Base-by-base conservation (phyloP, 2,888 invertebrate genomes). In the Epinotia ramella region DNA sequence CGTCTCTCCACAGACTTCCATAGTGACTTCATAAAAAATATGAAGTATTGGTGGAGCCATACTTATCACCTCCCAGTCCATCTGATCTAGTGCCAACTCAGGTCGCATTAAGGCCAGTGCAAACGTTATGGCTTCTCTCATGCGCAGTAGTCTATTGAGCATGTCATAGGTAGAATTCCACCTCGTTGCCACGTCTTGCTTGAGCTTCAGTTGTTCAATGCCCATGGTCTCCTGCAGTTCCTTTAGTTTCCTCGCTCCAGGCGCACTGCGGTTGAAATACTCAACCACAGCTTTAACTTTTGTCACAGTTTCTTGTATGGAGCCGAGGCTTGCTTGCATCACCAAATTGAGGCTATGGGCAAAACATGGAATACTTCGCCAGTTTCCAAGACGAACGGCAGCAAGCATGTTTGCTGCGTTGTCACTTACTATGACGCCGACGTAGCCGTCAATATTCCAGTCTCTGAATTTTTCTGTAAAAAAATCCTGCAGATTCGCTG, bases 371-470 rank as follows among this genome's bases (percentile, higher is more conserved):
- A 65, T 46, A 65, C 46, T 46, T 65, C 46, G n/a, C 65, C 65
- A 65, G 3, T 46, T n/a, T 16, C 65, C 65, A 9, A 65, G 46
- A 20, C 65, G 65, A 49, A 65, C 24, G 1, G 65, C 65, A 65
- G 46, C 65, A 12, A 65, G 65, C 65, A 65, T 65, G 46, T 65
- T 65, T 7, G 49, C 65, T 69, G 73, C 69, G 69, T 77, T 79
- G 18, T 79, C 79, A 11, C 76, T 78, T 3, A 79, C 78, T n/a
- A 80, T 66, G 9, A 46, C 78, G 13, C 18, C 62, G 2, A 78
- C 71, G 16, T 78, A 60, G 7, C 69, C 13, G 11, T 76, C 18
- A 16, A 79, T 66, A 11, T 73, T 40, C 78, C 79, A 79, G n/a
- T 77, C 71, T 16, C 3, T 53, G 12, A 77, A 44, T 20, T 77